Conservation (phyloP, 2,888 invertebrate genomes). For the Corbicula japonica region DNA sequence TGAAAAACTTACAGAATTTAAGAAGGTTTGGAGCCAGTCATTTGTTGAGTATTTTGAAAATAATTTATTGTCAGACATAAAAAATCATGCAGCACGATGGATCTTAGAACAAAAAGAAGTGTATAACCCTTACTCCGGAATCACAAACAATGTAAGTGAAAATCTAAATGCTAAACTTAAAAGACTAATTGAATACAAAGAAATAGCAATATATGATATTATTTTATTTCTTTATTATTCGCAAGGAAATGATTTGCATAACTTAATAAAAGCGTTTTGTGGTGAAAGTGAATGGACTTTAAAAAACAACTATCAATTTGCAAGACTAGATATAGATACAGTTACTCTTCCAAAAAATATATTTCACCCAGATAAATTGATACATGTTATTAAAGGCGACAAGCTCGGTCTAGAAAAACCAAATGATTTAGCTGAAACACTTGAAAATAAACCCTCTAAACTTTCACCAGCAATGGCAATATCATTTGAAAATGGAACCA, state of each 20-base stretch:
- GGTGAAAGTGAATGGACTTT: slow-evolving; percentile 34
- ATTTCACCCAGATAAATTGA: too few species aligned
- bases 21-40: slow-evolving; percentile 22
- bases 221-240: slow-evolving; percentile 46
- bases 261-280: slow-evolving; percentile 43
- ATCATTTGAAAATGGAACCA: too few species aligned
- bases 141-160: slow-evolving; percentile 55
- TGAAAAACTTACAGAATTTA: slow-evolving; percentile 5
- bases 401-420: too few species aligned
- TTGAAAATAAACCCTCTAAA: too few species aligned
- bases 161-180: slow-evolving; percentile 50
- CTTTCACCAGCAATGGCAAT: too few species aligned
- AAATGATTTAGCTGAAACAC: too few species aligned
- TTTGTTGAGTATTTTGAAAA: slow-evolving; percentile 42
- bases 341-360: background rate
- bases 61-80: slow-evolving; percentile 13
- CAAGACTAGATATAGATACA: slow-evolving; percentile 17
- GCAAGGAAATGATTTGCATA: slow-evolving; percentile 33
- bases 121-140: slow-evolving; percentile 42
- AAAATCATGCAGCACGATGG: slow-evolving; percentile 28
- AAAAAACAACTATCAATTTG: slow-evolving; percentile 5
- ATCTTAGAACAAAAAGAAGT: slow-evolving; percentile 23
- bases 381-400: too few species aligned
- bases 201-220: slow-evolving; percentile 43
- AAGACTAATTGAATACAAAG: slow-evolving; percentile 45